These are phyloP conservation scores for Cinara cedri DNA, from an alignment of 2,888 invertebrate species.

Conservation along the genomic window DNA sequence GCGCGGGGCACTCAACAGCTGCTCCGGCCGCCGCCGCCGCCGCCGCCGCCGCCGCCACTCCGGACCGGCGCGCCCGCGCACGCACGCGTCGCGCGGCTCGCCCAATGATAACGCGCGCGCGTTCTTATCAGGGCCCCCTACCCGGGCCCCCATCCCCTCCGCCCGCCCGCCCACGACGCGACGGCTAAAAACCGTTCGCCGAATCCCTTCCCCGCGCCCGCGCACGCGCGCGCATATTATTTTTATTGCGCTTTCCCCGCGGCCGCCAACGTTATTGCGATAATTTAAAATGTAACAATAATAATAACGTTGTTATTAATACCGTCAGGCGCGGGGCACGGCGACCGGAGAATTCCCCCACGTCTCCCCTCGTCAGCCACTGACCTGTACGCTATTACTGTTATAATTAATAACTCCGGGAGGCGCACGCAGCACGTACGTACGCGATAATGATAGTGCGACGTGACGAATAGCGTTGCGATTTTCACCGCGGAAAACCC, in stretches of 20 bases:
- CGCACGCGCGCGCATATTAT: not conserved
- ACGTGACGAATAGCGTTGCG: no score
- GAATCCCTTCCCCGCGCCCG: constrained; percentile 2
- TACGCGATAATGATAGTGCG: no score
- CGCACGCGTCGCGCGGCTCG: not conserved
- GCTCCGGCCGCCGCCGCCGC: constrained; percentile 25
- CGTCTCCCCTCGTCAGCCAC: no score
- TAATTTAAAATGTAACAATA: no score
- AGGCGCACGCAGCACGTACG: no score
- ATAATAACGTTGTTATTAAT: no score
- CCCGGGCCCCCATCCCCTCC: not conserved
- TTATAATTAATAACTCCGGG: no score
- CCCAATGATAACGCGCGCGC: not conserved
- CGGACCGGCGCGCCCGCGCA: constrained; percentile 1
- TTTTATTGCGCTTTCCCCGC: not conserved
- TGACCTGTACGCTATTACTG: no score
- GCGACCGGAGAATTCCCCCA: constrained; percentile 10
- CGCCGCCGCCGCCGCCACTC: not conserved
- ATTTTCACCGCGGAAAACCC: no score
- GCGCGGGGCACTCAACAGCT: constrained; percentile 54
- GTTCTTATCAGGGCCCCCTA: constrained; percentile 31
- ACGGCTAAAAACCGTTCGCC: constrained; percentile 10
- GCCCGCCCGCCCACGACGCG: not conserved
- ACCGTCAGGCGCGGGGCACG: no score
- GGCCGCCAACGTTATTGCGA: not conserved